phyloP scores from a whole-genome alignment of 2,797 vertebrate species.

The Sternotherus odoratus region DNA sequence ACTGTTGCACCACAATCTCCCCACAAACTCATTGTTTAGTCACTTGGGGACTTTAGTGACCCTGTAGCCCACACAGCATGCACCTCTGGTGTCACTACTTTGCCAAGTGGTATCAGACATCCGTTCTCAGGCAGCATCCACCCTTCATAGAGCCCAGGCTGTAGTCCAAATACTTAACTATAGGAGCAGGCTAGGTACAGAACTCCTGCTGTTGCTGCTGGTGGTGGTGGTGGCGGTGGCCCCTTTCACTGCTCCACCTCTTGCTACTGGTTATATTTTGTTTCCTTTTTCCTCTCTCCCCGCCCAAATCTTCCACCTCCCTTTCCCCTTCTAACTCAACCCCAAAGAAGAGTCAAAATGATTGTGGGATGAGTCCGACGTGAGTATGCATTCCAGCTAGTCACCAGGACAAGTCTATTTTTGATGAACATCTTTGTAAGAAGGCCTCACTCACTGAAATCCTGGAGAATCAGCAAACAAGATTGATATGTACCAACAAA shows the following conservation, averaged over 20 bases:
- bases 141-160: slow-evolving; percentile 10
- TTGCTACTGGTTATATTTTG: fast-evolving
- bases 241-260: not conserved
- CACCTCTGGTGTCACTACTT: slow-evolving; percentile 26
- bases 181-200: not conserved
- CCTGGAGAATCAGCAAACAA: not conserved
- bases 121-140: not conserved
- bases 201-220: not conserved
- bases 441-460: not conserved
- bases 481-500: not conserved
- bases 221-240: no score
- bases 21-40: slow-evolving; percentile 14
- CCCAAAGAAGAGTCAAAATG: not conserved
- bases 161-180: not conserved
- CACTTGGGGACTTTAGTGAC: not conserved
- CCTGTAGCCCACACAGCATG: not conserved
- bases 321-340: not conserved
- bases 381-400: not conserved
- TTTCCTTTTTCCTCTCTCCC: not conserved
- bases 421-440: not conserved
- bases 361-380: not conserved
- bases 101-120: slow-evolving; percentile 26
- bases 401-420: not conserved
- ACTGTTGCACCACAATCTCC: not conserved
- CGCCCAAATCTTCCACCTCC: not conserved